A percentile compares a stretch with the other conserved stretches of the same genome.
Conservation (phyloP, 2,113 vertebrate genomes). For the Probosciger aterrimus region DNA sequence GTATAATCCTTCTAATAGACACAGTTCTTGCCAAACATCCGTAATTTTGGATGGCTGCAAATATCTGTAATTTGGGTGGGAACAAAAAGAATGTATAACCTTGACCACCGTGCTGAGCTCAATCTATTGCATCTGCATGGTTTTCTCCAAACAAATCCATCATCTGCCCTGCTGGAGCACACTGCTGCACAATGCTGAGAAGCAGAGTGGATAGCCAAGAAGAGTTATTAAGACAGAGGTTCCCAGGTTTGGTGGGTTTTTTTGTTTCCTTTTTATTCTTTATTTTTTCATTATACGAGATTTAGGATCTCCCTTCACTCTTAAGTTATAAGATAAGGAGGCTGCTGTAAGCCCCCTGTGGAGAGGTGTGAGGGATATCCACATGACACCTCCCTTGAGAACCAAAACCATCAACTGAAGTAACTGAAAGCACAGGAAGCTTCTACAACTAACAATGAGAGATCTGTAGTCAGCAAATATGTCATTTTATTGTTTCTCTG, state of each 20-base stretch:
- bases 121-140: not conserved
- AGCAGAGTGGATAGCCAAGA: not conserved
- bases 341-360: not conserved
- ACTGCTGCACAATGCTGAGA: not conserved
- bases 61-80: not conserved
- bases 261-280: not conserved
- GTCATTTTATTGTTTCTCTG: not conserved
- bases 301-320: not conserved
- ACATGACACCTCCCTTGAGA: not conserved
- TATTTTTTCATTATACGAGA: not conserved
- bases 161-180: not conserved
- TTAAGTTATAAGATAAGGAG: not conserved
- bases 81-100: not conserved
- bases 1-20: not conserved
- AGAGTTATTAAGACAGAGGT: not conserved
- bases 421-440: not conserved
- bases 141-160: constrained; percentile 16
- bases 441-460: not conserved
- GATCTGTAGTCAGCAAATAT: not conserved
- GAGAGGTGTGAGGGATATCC: not conserved
- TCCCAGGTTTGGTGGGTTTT: not conserved
- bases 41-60: not conserved
- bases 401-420: not conserved
- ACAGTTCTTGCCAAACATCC: not conserved
- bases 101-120: not conserved